Evolutionary conservation across 1,140 invertebrate genomes (phyloP).

Genomic region (Drosophila leontia): DNA sequence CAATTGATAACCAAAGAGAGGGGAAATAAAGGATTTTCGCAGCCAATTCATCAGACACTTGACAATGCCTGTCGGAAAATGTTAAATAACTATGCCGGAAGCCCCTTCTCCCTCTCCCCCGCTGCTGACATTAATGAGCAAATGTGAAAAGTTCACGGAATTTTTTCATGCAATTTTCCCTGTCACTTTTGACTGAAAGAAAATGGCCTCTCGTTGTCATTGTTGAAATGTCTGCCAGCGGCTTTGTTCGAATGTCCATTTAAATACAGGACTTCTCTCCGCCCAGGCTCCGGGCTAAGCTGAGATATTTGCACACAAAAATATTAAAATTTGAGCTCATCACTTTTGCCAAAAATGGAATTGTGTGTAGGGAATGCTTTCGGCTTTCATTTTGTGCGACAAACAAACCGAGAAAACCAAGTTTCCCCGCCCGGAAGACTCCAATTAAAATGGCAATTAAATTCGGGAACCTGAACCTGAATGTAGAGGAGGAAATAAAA

Average conservation of each 20-base stretch:
- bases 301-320: conserved; percentile 16
- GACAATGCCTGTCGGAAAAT: conserved; percentile 29
- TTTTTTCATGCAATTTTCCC: conserved; percentile 13
- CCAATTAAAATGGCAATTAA: conserved; percentile 74
- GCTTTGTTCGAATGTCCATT: conserved; percentile 16
- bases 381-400: conserved; percentile 1
- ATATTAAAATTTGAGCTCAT: conserved; percentile 8
- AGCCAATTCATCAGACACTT: conserved; percentile 30
- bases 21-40: neutral
- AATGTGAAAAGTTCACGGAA: conserved; percentile 46
- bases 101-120: neutral
- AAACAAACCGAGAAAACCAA: conserved; percentile 6
- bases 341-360: neutral
- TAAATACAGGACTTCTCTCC: neutral
- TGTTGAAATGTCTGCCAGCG: conserved; percentile 17
- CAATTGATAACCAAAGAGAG: conserved; percentile 3
- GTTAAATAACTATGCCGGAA: neutral
- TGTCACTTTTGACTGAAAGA: conserved; percentile 51
- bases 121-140: conserved; percentile 67
- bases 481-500: conserved; percentile 4
- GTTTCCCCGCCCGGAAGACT: conserved; percentile 22
- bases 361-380: neutral
- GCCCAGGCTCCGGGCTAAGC: neutral
- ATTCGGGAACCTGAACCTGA: conserved; percentile 8
- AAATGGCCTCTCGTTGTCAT: conserved; percentile 25